A percentile compares a stretch with the other conserved stretches of the same genome.
phyloP scores from a whole-genome alignment of 2,888 invertebrate genomes.

The Therioaphis trifolii region DNA sequence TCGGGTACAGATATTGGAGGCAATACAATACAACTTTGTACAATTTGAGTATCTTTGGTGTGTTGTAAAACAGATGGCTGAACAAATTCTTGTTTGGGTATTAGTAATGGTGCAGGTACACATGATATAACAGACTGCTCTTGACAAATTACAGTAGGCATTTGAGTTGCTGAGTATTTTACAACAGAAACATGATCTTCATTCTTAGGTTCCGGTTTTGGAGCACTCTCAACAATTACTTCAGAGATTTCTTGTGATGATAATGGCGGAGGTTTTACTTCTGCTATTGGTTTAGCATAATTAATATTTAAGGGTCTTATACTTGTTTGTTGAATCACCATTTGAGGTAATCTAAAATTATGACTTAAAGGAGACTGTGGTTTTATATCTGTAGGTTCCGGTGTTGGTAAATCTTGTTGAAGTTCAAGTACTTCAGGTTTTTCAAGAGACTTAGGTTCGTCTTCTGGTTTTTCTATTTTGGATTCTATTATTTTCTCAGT shows the following conservation, averaged over 20 bases:
- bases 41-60: constrained; percentile 48
- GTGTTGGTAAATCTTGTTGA: constrained; percentile 16
- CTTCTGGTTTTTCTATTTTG: constrained; percentile 11
- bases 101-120: constrained; percentile 16
- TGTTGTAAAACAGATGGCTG: constrained; percentile 55
- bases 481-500: constrained; percentile 55
- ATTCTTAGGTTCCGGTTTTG: constrained; percentile 29
- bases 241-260: constrained; percentile 48
- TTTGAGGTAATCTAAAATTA: constrained; percentile 59
- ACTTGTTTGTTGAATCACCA: constrained; percentile 59
- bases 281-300: constrained; percentile 49
- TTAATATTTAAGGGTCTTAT: constrained; percentile 47
- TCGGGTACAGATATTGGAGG: constrained; percentile 18
- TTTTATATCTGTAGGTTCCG: constrained; percentile 26
- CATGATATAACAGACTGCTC: constrained; percentile 57
- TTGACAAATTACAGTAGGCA: constrained; percentile 26
- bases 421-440: constrained; percentile 16
- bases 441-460: constrained; percentile 63
- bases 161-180: constrained; percentile 53
- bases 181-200: constrained; percentile 57
- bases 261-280: constrained; percentile 25
- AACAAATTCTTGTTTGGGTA: constrained; percentile 36
- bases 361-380: constrained; percentile 55
- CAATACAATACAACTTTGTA: constrained; percentile 48
- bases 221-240: background rate